phyloP scores from a whole-genome alignment of 2,113 vertebrate species.

The Dendrocopos noguchii region DNA sequence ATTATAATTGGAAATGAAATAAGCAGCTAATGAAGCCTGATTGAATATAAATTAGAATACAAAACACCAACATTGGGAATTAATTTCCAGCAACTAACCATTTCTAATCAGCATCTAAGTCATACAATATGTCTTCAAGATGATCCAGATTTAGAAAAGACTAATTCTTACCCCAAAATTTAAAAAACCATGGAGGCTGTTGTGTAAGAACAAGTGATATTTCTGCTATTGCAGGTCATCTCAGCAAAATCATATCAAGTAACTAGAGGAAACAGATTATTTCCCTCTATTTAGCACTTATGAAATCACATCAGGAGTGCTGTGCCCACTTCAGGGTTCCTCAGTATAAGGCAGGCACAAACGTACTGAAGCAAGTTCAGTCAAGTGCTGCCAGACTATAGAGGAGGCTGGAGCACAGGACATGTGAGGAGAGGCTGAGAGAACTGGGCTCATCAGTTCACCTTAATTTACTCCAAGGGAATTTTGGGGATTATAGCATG shows the following conservation, averaged over 20 bases:
- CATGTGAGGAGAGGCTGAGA: no score
- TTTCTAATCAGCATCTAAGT: neutral
- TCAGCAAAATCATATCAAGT: neutral
- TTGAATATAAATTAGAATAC: neutral
- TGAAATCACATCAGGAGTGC: neutral
- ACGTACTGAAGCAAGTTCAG: neutral
- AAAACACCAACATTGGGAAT: neutral
- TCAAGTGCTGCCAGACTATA: neutral
- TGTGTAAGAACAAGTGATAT: neutral
- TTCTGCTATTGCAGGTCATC: neutral
- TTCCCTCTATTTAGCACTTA: neutral
- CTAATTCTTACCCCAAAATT: neutral
- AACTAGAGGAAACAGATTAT: neutral
- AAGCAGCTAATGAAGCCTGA: neutral
- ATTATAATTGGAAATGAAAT: neutral
- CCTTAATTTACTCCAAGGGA: no score
- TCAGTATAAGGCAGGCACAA: no score
- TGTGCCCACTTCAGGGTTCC: neutral
- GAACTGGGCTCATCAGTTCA: no score
- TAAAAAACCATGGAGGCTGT: neutral
- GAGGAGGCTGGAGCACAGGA: neutral
- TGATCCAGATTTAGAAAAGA: neutral
- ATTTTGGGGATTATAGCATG: no score
- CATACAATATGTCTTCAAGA: neutral
- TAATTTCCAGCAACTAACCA: neutral